Evolutionary conservation across 2,888 invertebrate species (phyloP).

Genomic region (Pachydiplax longipennis): DNA sequence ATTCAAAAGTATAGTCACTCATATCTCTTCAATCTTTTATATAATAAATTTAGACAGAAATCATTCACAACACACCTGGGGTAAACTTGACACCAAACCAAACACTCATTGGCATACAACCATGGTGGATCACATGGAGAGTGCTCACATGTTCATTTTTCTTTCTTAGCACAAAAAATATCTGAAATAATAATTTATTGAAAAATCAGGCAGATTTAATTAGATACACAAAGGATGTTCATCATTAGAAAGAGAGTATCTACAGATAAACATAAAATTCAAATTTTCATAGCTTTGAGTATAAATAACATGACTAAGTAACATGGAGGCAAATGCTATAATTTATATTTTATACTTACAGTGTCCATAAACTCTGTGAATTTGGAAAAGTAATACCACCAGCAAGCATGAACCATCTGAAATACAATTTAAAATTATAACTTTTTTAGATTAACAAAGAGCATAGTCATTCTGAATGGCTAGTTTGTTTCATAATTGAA

Average conservation of each 20-base stretch:
- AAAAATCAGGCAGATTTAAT: neutral
- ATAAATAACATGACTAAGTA: neutral
- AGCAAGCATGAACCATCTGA: slow-evolving; percentile 92
- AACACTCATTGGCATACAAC: slow-evolving; percentile 96
- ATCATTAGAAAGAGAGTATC: neutral
- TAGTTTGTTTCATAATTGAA: neutral
- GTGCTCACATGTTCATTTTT: slow-evolving; percentile 93
- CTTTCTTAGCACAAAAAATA: slow-evolving; percentile 94
- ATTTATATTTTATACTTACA: slow-evolving; percentile 67
- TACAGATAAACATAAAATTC: neutral
- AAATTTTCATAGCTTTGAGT: neutral
- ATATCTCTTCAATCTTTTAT: too few species aligned
- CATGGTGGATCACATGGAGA: slow-evolving; percentile 95
- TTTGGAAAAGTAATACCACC: slow-evolving; percentile 97
- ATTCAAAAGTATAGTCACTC: neutral
- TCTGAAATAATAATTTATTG: slow-evolving; percentile 64
- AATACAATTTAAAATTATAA: slow-evolving; percentile 55
- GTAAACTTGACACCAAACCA: slow-evolving; percentile 98
- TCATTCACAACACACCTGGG: slow-evolving; percentile 69
- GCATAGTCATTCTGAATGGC: neutral
- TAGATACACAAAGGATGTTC: neutral
- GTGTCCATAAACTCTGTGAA: slow-evolving; percentile 96
- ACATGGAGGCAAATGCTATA: neutral
- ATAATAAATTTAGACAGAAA: too few species aligned
- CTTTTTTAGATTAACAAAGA: neutral